Base-by-base conservation (phyloP, 1,140 invertebrate genomes). In the Drosophila nigrodunni region DNA sequence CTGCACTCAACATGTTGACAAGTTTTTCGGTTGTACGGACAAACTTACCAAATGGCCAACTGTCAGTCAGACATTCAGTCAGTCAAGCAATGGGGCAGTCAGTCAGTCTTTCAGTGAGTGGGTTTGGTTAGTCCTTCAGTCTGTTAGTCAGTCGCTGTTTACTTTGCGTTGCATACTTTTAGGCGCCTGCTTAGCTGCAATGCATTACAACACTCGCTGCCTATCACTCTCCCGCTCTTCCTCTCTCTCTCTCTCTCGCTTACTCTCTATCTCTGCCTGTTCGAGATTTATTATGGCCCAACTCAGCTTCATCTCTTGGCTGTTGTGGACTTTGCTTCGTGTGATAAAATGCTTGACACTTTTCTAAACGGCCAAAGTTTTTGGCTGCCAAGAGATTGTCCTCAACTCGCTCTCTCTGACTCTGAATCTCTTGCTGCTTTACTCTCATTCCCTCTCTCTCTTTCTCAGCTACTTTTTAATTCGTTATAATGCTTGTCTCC, bases 321-420 rank as follows among this genome's bases (percentile, higher is more conserved):
- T 83, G 71, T 37, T 78, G 74, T 67, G 74, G 77, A 78, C 67
- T 73, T 67, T 50, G 77, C 68, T 59, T 67, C 66, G 69, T 77
- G 85, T 88, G 85, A 88, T 88, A 88, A 88, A 88, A 88, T 89
- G 85, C 85, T 88, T 88, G 85, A 88, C 83, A 88, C 83, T 88
- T 89, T 89, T 80, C 83, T 88, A 89, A 89, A 88, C 85, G 83
- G 77, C 85, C 62, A 89, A 89, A 83, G 77, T 88, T 88, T 88
- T 88, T 83, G 83, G 87, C 85, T 88, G 61, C 64, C 82, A 77
- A 88, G 83, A 87, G 83, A 87, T 88, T 87, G 66, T 62, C 67
- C 43, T 43, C 57, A 52, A 39, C 59, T 58, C 64, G 15, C 15
- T 67, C 46, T 55, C 25, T 57, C 47, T 18, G 30, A 35, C 69